Base-by-base conservation (phyloP, 30 jellyfish, hydroid and myxozoan genomes). In the Turritopsis rubra region DNA sequence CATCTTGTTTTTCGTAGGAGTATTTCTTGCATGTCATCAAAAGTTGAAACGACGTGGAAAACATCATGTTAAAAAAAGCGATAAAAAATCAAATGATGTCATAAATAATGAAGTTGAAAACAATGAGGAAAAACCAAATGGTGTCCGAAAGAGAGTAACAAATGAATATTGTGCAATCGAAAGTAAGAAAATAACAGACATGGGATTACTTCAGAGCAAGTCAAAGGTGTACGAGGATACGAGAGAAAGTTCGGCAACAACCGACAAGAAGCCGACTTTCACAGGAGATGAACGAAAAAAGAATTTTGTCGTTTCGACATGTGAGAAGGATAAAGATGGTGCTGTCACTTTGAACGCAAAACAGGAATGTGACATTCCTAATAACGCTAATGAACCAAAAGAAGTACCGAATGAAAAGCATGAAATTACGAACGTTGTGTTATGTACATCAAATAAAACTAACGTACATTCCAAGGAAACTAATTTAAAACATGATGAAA, bases 31-130 rank as follows among this genome's bases (percentile, higher is more conserved):
- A n/a, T 75, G 83, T 31, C 83, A 31, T 26, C 60, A 75, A 28
- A 75, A 75, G 4, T 75, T 75, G 28, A 68, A 68, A 68, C 77
- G 77, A 68, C 83, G 83, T n/a, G 66, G 83, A 75, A 29, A 29
- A 75, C 7, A 28, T 1, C 28, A 26, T 9, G 1, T n/a, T 52
- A 75, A 75, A 52, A 75, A 75, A 20, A 52, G 41, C 60, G 41
- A 26, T 27, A 68, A 68, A 68, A 68, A 23, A 0, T 27, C 28
- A 8, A 68, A 27, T 1, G 77, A 68, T 68, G 28, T 27, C 31
- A n/a, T 27, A 68, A 23, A 27, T 68, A 16, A 27, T 19, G 16
- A 23, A 68, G 77, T 27, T 19, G 31, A 68, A 68, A 68, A 68
- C 31, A 27, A 68, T n/a, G 30, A 68, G 77, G 19, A 68, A 7